Base-by-base conservation (phyloP, 2,113 vertebrate species). In the Dicaeum eximium region DNA sequence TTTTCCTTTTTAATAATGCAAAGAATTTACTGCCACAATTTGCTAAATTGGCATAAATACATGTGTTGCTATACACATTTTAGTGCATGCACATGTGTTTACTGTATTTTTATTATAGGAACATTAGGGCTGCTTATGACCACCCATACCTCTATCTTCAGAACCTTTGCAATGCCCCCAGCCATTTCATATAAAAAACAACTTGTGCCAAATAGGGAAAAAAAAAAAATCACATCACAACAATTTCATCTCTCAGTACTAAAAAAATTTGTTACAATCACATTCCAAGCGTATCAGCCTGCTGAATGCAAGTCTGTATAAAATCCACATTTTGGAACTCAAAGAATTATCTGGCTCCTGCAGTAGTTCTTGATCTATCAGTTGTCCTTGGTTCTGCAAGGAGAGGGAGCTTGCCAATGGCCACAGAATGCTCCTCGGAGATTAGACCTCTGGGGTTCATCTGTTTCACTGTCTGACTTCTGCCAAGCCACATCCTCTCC, bases 381-480 rank as follows among this genome's bases (percentile, higher is more conserved):
- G 9, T 15, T 77, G 30, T 23, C 45, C 62, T 38, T 61, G 23
- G n/a, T 75, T 73, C 50, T 88, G 27, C 44, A 56, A 86, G 14
- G n/a, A 72, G 35, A 20, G 83, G 33, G 75, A 72, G 57, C 75
- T 13, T 80, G 35, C 37, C 73, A 50, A 35, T 3, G 11, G 71
- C 28, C 4, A 2, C 14, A 50, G 48, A 21, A 65, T 1, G 0
- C 3, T 78, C n/a, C 56, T 67, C 2, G 0, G 44, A 89, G 51
- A 81, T 42, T 4, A 80, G 17, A 75, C 33, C 75, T 71, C 50
- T 70, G 31, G 11, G 42, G 51, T 35, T 75, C 74, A 74, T 40
- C 64, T 38, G n/a, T 78, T 57, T 83, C 51, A 62, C 0, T 44
- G 51, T 28, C n/a, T 40, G 42, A 66, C 71, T 93, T 79, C 7